Evolutionary conservation across 23 tunicate species (phyloP), one percentile per base, ranked within the genome.

Genomic region (Aplidium turbinatum): DNA sequence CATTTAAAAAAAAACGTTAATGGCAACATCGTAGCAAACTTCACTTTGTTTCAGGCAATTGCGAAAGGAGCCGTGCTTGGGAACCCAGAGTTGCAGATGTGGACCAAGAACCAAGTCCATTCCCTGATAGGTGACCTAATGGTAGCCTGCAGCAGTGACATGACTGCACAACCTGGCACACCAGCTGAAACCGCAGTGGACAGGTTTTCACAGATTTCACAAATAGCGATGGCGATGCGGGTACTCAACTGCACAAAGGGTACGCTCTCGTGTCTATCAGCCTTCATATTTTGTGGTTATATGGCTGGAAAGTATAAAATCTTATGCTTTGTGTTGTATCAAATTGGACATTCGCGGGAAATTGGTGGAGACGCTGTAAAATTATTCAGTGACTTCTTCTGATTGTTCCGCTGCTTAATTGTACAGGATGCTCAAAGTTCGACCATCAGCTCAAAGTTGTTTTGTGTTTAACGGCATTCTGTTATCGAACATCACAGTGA

Each of bases 21-120:
- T 9, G 13, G 50, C 50, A 42, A 16, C 16, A 42, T 42, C 13
- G 11, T 42, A 42, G 13, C 16, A 42, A 42, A 9, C 50, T 9
- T 42, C 16, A 16, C 16, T 42, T 9, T 55, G 6, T 55, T 13
- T 55, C 4, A 70, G 76, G 87, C 87, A 0, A 81, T 81, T 22
- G 87, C 87, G 24, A 81, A 81, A 62, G 87, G 87, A 1, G 60
- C 87, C 6, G 87, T 81, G 29, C 58, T 81, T 5, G 87, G 87
- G 1, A 81, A 81, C 58, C 87, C 87, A 21, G 87, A 88, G 31
- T 46, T 88, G 3, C 87, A 88, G 35, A 30, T 88, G 52, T 88
- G 96, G 96, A 68, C 68, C 38, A 88, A 88, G 50, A 60, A 63
- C 34, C 78, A 88, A 0, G 87, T 78, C 36, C 96, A 88, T 58